Base-by-base conservation (phyloP, 2,888 invertebrate genomes). In the Xylophagus ater region DNA sequence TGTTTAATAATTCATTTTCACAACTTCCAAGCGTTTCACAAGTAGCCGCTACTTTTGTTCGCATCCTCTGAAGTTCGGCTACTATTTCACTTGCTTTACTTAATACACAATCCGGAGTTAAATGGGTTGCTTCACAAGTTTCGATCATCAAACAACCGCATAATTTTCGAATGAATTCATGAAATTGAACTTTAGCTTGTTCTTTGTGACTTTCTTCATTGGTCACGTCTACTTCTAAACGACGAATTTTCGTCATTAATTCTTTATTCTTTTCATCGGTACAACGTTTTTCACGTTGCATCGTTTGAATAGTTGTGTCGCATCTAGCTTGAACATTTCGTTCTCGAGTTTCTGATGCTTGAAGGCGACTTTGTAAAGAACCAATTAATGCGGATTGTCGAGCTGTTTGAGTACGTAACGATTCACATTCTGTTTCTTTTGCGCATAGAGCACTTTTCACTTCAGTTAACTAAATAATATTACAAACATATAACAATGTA, bases 381-480 rank as follows among this genome's bases (percentile, higher is more conserved):
- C 75, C 74, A 49, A 88, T 81, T 30, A 87, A 71, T 1, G 87
- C 78, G 52, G 79, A 81, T 60, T 88, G 86, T 24, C 88, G 69
- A 2, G 86, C 87, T 32, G 83, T 75, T 60, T 87, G 88, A 46
- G 88, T 84, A 6, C 83, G 81, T 51, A 88, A 81, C 13, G 80
- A 77, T 59, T 88, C 87, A 19, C 80, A 76, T 57, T 84, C 83
- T 43, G 85, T 72, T 51, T 87, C 85, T 52, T 79, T 67, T 19
- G 76, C 70, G 51, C 83, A 71, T 58, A 85, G 68, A 54, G 76
- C 75, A 46, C 72, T 74, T 63, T 80, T 82, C 54, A 75, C 68
- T 51, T 84, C 82, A 50, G 76, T 73, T 21, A 81, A 69, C 81
- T 83, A 32, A 25, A 23, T 23, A 23, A 36, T 23, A 24, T 12